Evolutionary conservation across 2,888 invertebrate species (phyloP), one percentile per base, ranked within the genome.

Genomic region (Nemotelus pantherinus): DNA sequence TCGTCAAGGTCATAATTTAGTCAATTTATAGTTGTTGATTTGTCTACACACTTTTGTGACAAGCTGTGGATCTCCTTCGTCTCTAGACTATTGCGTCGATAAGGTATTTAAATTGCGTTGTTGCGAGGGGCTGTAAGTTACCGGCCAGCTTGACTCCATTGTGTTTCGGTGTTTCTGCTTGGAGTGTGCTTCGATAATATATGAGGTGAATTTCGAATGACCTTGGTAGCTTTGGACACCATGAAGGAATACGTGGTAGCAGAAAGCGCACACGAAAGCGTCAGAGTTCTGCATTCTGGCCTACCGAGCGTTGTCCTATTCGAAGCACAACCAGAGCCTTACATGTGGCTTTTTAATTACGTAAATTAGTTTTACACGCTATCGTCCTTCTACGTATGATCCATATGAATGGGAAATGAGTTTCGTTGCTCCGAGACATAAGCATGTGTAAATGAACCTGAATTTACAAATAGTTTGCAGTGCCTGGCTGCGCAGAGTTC

Each of bases 281-380:
- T 25, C 25, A 25, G 25, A 25, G 25, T 25, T 25, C 25, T 25
- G 25, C 25, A 25, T 25, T 25, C 25, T 25, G 25, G 25, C 25
- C 25, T 25, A 25, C 25, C 25, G 25, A 25, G 1, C 25, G 25
- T 25, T 25, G 25, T 25, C 25, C 25, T 25, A 25, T 25, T 25
- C 25, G 25, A 25, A 25, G 25, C 25, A 25, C 25, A 25, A 64
- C 55, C 63, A 7, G 65, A 47, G 25, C 70, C 55, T 55, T 47
- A 83, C 84, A 83, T 84, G 85, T 84, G 84, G 85, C 82, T 84
- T 86, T 86, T 85, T 86, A 86, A 86, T 86, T 86, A 85, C 85
- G 81, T 81, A 86, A 86, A 86, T 86, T 86, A 85, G 84, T 83
- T 84, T 83, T 84, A 83, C 82, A 82, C 81, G 81, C 80, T 80